phyloP scores from a whole-genome alignment of 2,888 invertebrate species.

The Neoascia interrupta region DNA sequence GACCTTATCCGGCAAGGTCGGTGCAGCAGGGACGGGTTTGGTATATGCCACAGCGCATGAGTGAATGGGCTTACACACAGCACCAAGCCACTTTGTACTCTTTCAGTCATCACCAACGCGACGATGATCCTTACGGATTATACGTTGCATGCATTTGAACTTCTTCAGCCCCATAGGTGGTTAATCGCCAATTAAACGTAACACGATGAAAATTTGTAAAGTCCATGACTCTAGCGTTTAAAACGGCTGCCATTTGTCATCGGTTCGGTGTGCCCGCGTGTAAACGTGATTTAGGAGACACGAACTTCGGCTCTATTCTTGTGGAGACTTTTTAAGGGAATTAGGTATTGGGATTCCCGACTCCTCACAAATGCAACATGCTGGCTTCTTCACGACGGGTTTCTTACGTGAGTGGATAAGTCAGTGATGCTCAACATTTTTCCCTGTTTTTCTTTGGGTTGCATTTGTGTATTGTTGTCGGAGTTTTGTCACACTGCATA shows the following conservation, averaged over 20 bases:
- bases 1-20: too few relatives aligned
- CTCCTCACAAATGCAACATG: conserved; percentile 19
- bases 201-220: conserved; percentile 78
- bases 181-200: conserved; percentile 79
- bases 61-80: too few relatives aligned
- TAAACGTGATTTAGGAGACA: conserved; percentile 44
- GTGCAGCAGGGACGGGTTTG: too few relatives aligned
- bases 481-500: neutral
- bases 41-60: too few relatives aligned
- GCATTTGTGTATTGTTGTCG: too few relatives aligned
- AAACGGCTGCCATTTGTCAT: conserved; percentile 58
- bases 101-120: neutral
- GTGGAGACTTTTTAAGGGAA: conserved; percentile 4
- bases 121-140: conserved; percentile 37
- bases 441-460: too few relatives aligned
- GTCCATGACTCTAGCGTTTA: conserved; percentile 56
- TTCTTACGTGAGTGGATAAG: conserved; percentile 1
- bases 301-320: conserved; percentile 26
- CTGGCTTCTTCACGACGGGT: conserved; percentile 33
- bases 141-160: too few relatives aligned
- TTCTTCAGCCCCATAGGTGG: conserved; percentile 74
- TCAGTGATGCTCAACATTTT: too few relatives aligned
- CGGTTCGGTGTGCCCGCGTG: conserved; percentile 9
- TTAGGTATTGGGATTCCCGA: too few relatives aligned
- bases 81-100: too few relatives aligned